Conservation (phyloP, 2,888 invertebrate genomes). For the Cephus runcator region DNA sequence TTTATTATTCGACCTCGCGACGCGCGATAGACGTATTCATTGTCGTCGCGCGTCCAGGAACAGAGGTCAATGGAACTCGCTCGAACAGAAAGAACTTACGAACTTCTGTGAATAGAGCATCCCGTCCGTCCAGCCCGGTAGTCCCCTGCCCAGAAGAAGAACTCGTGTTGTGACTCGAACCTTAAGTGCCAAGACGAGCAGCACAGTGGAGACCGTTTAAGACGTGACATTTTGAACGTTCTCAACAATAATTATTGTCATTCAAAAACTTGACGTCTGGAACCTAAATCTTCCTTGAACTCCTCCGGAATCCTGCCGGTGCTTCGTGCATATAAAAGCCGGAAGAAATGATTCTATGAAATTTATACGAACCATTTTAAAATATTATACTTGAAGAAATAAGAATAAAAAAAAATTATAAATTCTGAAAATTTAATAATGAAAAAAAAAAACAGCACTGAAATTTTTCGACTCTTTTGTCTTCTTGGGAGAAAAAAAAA, state of each 20-base stretch:
- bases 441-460: background rate
- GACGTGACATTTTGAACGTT: conserved; percentile 29
- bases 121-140: conserved; percentile 27
- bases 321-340: too few relatives aligned
- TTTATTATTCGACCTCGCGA: background rate
- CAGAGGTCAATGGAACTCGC: conserved; percentile 22
- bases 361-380: background rate
- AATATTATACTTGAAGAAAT: background rate
- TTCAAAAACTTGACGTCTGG: background rate
- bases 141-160: conserved; percentile 35
- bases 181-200: conserved; percentile 49
- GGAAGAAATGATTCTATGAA: background rate
- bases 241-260: conserved; percentile 4
- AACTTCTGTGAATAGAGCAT: background rate
- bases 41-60: conserved; percentile 21
- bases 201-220: conserved; percentile 29
- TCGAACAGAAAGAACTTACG: background rate
- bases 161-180: conserved; percentile 44
- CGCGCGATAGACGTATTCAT: conserved; percentile 21
- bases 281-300: background rate
- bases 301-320: too few relatives aligned
- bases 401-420: background rate
- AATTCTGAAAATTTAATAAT: background rate
- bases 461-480: background rate
- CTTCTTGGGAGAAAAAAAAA: background rate